Evolutionary conservation across 2,888 invertebrate species (phyloP).

Genomic region (Coremacera marginata): DNA sequence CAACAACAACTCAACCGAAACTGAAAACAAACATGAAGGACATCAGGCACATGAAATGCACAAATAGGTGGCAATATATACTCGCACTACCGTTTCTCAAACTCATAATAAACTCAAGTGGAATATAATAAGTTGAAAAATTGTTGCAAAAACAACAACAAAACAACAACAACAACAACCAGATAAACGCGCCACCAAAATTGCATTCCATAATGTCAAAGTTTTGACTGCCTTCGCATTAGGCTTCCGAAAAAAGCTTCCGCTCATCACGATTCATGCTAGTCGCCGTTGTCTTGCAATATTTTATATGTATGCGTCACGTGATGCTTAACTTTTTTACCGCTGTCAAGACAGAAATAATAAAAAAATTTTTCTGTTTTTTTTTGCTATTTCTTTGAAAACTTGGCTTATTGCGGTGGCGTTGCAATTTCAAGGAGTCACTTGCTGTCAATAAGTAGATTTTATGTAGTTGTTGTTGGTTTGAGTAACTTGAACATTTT

Average conservation of each 20-base stretch:
- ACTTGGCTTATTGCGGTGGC: too few relatives aligned
- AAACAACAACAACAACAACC: not conserved
- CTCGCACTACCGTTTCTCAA: not conserved
- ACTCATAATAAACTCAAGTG: conserved; percentile 7
- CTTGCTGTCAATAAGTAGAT: not conserved
- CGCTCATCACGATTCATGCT: not conserved
- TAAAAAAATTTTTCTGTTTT: not conserved
- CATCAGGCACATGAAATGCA: not conserved
- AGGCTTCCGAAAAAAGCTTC: not conserved
- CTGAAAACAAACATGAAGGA: conserved; percentile 7
- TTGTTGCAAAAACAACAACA: not conserved
- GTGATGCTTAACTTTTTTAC: conserved; percentile 19
- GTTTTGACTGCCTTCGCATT: conserved; percentile 20
- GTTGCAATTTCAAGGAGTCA: not conserved
- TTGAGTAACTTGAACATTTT: too few relatives aligned
- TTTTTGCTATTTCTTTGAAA: not conserved
- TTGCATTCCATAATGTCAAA: not conserved
- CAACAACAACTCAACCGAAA: conserved; percentile 10
- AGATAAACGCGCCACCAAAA: not conserved
- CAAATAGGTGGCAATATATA: not conserved
- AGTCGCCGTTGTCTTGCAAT: conserved; percentile 20
- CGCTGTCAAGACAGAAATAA: conserved; percentile 12
- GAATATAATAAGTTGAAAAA: not conserved
- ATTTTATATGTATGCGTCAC: conserved; percentile 19
- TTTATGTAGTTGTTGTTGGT: too few relatives aligned